A percentile compares a stretch with the other conserved stretches of the same genome.
phyloP scores from a whole-genome alignment of 2,113 vertebrate genomes.

The Isurus oxyrinchus region DNA sequence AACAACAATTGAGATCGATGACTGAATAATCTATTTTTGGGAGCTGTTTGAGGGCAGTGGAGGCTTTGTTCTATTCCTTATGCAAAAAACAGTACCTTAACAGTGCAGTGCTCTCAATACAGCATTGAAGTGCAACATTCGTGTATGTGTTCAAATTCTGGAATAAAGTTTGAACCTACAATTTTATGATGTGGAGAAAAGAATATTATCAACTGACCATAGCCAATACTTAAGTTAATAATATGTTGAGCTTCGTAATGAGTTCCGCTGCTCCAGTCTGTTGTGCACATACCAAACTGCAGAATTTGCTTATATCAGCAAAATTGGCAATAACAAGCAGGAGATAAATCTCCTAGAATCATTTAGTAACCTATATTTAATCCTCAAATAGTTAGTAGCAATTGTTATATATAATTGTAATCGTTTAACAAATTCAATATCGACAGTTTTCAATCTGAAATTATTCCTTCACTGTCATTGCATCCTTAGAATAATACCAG shows the following conservation, averaged over 20 bases:
- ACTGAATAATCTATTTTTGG: not conserved
- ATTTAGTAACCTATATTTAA: not conserved
- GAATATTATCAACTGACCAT: not conserved
- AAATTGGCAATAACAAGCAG: not conserved
- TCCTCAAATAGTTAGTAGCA: not conserved
- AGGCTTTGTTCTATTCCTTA: not conserved
- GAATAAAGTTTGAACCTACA: not conserved
- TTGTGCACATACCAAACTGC: not conserved
- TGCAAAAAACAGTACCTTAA: not conserved
- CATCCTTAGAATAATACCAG: not conserved
- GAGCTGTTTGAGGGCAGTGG: not conserved
- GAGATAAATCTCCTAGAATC: not conserved
- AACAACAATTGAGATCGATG: not conserved
- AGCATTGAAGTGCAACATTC: not conserved
- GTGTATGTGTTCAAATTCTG: not conserved
- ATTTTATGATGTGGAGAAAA: not conserved
- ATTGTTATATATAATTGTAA: not conserved
- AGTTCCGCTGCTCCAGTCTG: not conserved
- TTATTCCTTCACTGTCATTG: not conserved
- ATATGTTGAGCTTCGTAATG: not conserved
- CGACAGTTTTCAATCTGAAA: not conserved
- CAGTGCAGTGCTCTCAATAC: not conserved
- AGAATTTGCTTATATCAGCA: not conserved
- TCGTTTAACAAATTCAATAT: not conserved
- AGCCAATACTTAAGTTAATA: not conserved